phyloP scores from a whole-genome alignment of 2,113 vertebrate genomes.

The Fregata magnificens region DNA sequence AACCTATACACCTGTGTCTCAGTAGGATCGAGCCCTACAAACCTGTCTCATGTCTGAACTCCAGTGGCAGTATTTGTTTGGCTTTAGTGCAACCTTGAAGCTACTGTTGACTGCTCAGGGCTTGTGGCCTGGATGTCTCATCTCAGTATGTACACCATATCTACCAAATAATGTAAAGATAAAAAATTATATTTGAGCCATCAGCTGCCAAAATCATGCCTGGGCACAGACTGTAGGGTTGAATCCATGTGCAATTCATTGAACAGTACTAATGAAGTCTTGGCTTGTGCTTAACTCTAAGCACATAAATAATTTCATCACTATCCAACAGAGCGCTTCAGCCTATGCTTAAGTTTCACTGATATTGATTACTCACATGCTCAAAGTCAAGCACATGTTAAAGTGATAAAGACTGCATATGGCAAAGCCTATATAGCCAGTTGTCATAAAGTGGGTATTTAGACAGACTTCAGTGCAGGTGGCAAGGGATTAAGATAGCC shows the following conservation, averaged over 20 bases:
- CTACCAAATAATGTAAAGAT: neutral
- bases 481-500: conserved; percentile 39
- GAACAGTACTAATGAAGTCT: conserved; percentile 11
- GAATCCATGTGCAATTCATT: neutral
- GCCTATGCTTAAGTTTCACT: conserved; percentile 45
- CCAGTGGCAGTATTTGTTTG: neutral
- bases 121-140: neutral
- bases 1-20: neutral
- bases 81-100: neutral
- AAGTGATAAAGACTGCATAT: conserved; percentile 45
- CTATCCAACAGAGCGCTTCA: conserved; percentile 41
- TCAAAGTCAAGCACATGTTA: conserved; percentile 56
- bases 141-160: neutral
- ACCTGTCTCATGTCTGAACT: neutral
- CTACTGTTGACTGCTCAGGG: neutral
- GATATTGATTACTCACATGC: conserved; percentile 49
- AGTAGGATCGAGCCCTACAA: neutral
- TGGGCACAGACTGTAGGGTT: neutral
- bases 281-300: conserved; percentile 36
- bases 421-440: conserved; percentile 27
- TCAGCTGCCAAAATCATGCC: neutral
- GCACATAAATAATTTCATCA: conserved; percentile 44
- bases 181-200: neutral
- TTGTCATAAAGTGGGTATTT: conserved; percentile 12
- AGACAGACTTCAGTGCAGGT: conserved; percentile 33